Base-by-base conservation (phyloP, 2,888 invertebrate genomes). In the Heliconius ethilla region DNA sequence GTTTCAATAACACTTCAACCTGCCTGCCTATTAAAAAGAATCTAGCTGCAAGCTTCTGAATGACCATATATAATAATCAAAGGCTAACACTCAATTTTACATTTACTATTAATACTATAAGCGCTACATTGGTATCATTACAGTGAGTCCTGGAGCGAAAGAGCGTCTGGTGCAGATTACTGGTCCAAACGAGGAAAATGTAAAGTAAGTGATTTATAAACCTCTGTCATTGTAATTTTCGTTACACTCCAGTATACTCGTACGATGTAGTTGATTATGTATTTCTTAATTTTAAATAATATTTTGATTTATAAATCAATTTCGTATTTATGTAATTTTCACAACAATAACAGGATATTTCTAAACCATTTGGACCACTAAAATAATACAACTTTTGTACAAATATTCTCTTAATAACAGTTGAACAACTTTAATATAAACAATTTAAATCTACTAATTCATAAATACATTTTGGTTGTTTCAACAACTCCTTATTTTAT, bases 141-240 rank as follows among this genome's bases (percentile, higher is more conserved):
- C 95, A 98, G 99, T 99, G 83, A 98, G 97, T 91, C 98, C 98
- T 83, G 98, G 98, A 85, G 98, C 98, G 80, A 98, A 98, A 95
- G 99, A 99, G 95, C 96, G 99, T 87, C 96, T 98, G 85, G 98
- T 99, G 86, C 99, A 99, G 94, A 99, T 99, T 86, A 99, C 98
- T 81, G 99, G 99, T 81, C 97, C 98, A 45, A 97, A 96, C 85
- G 98, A 98, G 94, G 98, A 98, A 88, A 97, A 98, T 91, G 98
- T 99, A 81, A 97, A 96, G 98, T 98, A 92, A 95, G 96, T 78
- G 27, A 75, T 27, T 82, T 78, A 37, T 74, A 65, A 18, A 62
- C 55, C 22, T 55, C 55, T 55, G 22, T 22, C 55, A 22, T 22
- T 3, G 55, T 55, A 1, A 22, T 55, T 55, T 55, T 55, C 22